Percentiles rank a stretch among this genome's conserved stretches.
Conservation (phyloP, 2,888 invertebrate genomes). For the Autographa gamma region DNA sequence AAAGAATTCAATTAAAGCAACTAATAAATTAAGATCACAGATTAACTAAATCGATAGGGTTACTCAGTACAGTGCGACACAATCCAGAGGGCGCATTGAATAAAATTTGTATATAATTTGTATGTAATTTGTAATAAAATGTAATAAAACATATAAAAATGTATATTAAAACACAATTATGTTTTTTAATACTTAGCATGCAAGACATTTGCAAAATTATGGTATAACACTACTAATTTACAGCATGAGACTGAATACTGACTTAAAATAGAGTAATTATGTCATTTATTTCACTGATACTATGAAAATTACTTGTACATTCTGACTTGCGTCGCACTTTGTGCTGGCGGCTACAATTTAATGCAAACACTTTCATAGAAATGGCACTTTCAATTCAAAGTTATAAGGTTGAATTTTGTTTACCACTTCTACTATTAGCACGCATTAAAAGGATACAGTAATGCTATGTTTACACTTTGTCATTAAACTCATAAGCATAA, state of each 20-base stretch:
- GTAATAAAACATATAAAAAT: no score
- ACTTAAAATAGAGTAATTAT: no score
- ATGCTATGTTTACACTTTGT: not conserved
- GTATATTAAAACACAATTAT: no score
- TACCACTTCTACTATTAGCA: not conserved
- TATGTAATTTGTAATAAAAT: no score
- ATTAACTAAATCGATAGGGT: conserved; percentile 37
- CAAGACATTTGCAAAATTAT: no score
- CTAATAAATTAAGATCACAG: conserved; percentile 44
- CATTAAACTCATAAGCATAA: no score
- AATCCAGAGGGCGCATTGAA: not conserved
- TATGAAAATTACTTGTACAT: not conserved
- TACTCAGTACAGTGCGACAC: not conserved
- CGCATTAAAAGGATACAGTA: not conserved
- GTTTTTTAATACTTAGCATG: no score
- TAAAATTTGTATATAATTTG: no score
- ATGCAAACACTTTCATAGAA: not conserved
- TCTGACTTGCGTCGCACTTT: not conserved
- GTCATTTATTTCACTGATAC: no score
- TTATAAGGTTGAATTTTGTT: not conserved
- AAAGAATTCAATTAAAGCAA: conserved; percentile 50
- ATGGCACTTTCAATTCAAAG: not conserved
- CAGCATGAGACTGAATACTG: no score
- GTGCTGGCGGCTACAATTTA: not conserved
- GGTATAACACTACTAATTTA: no score